A percentile compares a stretch with the other conserved stretches of the same genome.
phyloP scores from a whole-genome alignment of 2,113 vertebrate species.

The Myrmecophaga tridactyla region DNA sequence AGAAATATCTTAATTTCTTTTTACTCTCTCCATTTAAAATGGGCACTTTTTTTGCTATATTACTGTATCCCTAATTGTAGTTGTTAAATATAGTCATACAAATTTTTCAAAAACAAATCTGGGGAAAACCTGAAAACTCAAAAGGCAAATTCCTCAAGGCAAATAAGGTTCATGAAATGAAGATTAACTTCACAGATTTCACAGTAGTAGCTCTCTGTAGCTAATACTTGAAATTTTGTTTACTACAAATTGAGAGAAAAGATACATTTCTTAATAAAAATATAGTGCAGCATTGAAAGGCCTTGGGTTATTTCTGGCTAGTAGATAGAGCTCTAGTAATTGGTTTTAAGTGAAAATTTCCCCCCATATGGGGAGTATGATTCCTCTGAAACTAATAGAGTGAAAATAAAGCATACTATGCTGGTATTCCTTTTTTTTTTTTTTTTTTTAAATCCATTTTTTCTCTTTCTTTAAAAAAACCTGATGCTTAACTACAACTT shows the following conservation, averaged over 20 bases:
- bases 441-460: not conserved
- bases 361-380: constrained; percentile 5
- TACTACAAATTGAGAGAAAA: not conserved
- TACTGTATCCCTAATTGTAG: constrained; percentile 43
- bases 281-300: constrained; percentile 62
- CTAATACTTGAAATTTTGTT: not conserved
- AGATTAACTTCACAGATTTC: constrained; percentile 43
- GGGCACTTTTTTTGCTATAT: constrained; percentile 38
- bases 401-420: not conserved
- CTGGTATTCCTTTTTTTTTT: not conserved
- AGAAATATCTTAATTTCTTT: constrained; percentile 59
- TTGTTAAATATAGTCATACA: constrained; percentile 52
- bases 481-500: not conserved
- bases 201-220: not conserved
- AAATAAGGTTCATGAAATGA: not conserved
- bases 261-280: constrained; percentile 40
- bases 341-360: constrained; percentile 37
- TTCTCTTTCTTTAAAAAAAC: constrained; percentile 48
- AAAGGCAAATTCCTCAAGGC: constrained; percentile 16
- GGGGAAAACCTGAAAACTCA: constrained; percentile 27
- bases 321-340: constrained; percentile 25
- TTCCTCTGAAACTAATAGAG: constrained; percentile 37
- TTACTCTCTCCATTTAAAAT: constrained; percentile 54
- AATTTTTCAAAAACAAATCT: not conserved
- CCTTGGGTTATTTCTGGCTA: constrained; percentile 26